Base-by-base conservation (phyloP, 1,140 invertebrate genomes). In the Hestina assimilis region DNA sequence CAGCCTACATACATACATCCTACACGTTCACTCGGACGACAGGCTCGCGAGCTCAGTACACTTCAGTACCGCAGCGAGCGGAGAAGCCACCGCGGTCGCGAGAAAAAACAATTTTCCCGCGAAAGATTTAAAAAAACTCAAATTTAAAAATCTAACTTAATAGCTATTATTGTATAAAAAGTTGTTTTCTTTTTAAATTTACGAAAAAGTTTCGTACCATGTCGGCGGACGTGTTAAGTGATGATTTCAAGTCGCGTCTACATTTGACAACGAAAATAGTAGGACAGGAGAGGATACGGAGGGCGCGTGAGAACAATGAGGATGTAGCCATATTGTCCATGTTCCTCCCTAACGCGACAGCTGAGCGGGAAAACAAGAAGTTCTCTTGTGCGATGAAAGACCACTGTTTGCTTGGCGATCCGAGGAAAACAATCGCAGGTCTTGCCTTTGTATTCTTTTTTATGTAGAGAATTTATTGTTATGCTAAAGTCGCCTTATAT, bases 281-380 rank as follows among this genome's bases (percentile, higher is more conserved):
- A 31, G 94, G 94, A 6, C 92, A 93, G 59, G 94, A 95, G 7
- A 89, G 93, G 71, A 95, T 95, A 66, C 90, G 91, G 65, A 90
- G 91, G 74, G 94, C 94, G 9, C 91, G 93, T 76, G 94, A 95
- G 61, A 93, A 92, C 70, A 94, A 95, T 78, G 95, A 96, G 82
- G 95, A 96, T 89, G 91, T 96, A 29, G 95, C 95, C 31, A 93
- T 96, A 69, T 89, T 96, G 57, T 95, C 94, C 50, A 95, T 95
- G 92, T 93, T 96, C 60, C 80, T 95, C 38, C 93, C 93, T 0
- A 92, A 92, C 61, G 90, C 91, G 24, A 90, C 92, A 2, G 88
- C 93, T 72, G 90, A 92, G 53, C 90, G 91, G 66, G 93, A 95
- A 72, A 92, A 93, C 57, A 93, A 92, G 75, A 89, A 90, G 59